phyloP scores from a whole-genome alignment of 2,797 vertebrate species.

The Gymnocypris eckloni region DNA sequence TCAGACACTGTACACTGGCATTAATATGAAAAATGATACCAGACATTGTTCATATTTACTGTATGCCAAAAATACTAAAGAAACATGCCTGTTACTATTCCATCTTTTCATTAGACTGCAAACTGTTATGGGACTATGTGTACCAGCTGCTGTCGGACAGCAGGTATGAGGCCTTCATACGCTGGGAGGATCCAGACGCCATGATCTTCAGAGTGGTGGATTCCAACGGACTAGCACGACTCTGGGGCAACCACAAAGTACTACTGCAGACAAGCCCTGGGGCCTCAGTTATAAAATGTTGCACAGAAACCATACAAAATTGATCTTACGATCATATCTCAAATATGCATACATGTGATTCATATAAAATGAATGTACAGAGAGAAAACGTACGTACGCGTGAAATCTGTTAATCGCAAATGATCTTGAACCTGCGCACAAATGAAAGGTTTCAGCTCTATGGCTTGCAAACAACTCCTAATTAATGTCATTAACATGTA shows the following conservation, averaged over 20 bases:
- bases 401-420: too few relatives aligned
- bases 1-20: not conserved
- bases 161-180: conserved; percentile 86
- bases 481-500: too few relatives aligned
- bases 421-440: too few relatives aligned
- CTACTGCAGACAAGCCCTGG: not conserved
- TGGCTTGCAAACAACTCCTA: too few relatives aligned
- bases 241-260: conserved; percentile 96
- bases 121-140: conserved; percentile 90
- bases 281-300: too few relatives aligned
- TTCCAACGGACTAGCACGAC: conserved; percentile 87
- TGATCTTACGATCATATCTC: too few relatives aligned
- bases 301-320: too few relatives aligned
- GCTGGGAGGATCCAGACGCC: conserved; percentile 85
- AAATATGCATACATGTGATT: too few relatives aligned
- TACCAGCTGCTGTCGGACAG: conserved; percentile 88
- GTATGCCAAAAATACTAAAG: not conserved
- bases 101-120: conserved; percentile 80
- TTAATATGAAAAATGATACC: not conserved
- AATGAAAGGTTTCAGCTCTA: too few relatives aligned
- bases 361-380: too few relatives aligned
- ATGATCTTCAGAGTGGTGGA: conserved; percentile 87
- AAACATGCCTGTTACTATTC: not conserved
- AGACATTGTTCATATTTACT: not conserved
- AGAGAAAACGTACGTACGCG: too few relatives aligned